Conservation (phyloP, 2,113 vertebrate species). For the Leiothrix lutea region DNA sequence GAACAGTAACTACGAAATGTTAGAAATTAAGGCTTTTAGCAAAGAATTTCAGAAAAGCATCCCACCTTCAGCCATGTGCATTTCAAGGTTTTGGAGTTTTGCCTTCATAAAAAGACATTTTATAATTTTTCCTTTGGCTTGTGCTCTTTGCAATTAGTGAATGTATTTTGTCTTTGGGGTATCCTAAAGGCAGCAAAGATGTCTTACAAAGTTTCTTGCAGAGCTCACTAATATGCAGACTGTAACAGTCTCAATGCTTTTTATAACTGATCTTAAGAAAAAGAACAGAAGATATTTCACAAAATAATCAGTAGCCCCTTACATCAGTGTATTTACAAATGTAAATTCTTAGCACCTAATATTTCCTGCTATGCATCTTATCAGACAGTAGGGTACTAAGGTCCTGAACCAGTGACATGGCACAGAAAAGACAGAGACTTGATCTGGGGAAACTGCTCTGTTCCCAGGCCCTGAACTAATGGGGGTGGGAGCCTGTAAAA, state of each 20-base stretch:
- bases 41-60: neutral
- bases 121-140: neutral
- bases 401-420: slow-evolving; percentile 51
- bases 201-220: neutral
- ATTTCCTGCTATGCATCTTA: slow-evolving; percentile 51
- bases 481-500: slow-evolving; percentile 60
- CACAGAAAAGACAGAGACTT: slow-evolving; percentile 7
- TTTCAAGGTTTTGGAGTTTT: neutral
- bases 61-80: neutral
- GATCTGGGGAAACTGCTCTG: slow-evolving; percentile 27
- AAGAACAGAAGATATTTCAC: neutral
- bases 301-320: neutral
- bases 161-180: neutral
- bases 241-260: neutral
- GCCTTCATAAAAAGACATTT: neutral
- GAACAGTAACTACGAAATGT: neutral
- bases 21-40: neutral
- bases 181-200: neutral
- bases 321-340: slow-evolving; percentile 41
- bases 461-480: slow-evolving; percentile 72
- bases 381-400: slow-evolving; percentile 37
- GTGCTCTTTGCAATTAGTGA: neutral
- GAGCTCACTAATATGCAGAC: neutral
- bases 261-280: neutral
- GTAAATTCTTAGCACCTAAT: slow-evolving; percentile 41